Evolutionary conservation across 2,113 vertebrate genomes (phyloP), one percentile per base, ranked within the genome.

Genomic region (Mystacornis crossleyi): DNA sequence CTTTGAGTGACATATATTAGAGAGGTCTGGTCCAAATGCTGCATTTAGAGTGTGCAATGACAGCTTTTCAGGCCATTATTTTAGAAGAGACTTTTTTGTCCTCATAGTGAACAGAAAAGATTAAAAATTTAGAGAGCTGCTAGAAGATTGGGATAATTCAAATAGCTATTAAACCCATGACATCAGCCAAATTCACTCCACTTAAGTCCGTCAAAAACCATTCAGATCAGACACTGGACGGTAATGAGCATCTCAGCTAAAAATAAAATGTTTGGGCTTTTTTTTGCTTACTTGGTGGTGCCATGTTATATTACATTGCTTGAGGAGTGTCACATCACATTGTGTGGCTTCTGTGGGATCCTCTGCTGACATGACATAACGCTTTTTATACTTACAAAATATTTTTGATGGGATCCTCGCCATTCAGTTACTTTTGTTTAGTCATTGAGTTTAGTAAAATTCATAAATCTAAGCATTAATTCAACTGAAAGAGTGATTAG

Each of bases 191-290:
- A 90, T 89, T 92, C 74, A 90, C 90, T 93, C 88, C 81, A 93
- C 81, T 97, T 96, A 95, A 84, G 67, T 86, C 94, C 65, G 73
- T 95, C 96, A 95, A 95, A 93, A 95, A 96, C 87, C 93, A 96
- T 96, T 88, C 91, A 60, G 81, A 89, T 97, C 95, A 97, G 92
- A 50, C 75, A 81, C 8, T 54, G 82, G 91, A 95, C 8, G 17
- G 82, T 97, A 97, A 97, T 93, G 94, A 97, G 90, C 95, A 74
- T 96, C 96, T 90, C 90, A 94, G 94, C 96, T 98, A 93, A 95
- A 97, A 97, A 97, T 95, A 97, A 96, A 88, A 90, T 82, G 94
- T 96, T 97, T 95, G 90, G 88, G 47, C 43, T 62, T 93, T 95
- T 95, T 96, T 96, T 96, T 96, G 96, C 95, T 97, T 95, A 90